phyloP scores from a whole-genome alignment of 2,113 vertebrate species.

The Ursus arctos region DNA sequence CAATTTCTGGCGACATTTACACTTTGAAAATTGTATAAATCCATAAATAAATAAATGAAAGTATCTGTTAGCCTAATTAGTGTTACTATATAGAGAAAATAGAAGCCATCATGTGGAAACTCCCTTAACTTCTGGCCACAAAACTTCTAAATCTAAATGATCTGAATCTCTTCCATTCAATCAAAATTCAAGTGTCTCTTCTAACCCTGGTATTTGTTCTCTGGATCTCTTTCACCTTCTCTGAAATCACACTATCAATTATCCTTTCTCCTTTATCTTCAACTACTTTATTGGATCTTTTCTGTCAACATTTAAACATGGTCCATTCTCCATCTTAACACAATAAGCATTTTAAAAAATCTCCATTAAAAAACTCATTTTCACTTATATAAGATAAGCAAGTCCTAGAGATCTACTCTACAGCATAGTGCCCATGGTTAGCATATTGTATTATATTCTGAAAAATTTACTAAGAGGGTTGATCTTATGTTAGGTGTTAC shows the following conservation, averaged over 20 bases:
- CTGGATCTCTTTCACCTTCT: conserved; percentile 28
- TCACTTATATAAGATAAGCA: neutral
- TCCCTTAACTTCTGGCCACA: neutral
- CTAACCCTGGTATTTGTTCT: neutral
- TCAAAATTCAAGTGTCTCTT: neutral
- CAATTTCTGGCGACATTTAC: neutral
- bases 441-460: neutral
- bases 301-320: neutral
- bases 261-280: conserved; percentile 30
- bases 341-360: neutral
- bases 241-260: neutral
- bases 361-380: neutral
- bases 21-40: conserved; percentile 26
- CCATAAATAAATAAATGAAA: neutral
- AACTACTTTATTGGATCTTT: neutral
- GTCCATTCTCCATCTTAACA: neutral
- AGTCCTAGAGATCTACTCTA: neutral
- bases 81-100: neutral
- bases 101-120: neutral
- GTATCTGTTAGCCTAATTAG: neutral
- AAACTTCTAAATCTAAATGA: neutral
- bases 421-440: neutral
- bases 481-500: neutral
- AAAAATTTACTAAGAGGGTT: neutral
- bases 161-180: neutral